Evolutionary conservation across 2,797 vertebrate species (phyloP), one percentile per base, ranked within the genome.

Genomic region (Notolabrus celidotus): DNA sequence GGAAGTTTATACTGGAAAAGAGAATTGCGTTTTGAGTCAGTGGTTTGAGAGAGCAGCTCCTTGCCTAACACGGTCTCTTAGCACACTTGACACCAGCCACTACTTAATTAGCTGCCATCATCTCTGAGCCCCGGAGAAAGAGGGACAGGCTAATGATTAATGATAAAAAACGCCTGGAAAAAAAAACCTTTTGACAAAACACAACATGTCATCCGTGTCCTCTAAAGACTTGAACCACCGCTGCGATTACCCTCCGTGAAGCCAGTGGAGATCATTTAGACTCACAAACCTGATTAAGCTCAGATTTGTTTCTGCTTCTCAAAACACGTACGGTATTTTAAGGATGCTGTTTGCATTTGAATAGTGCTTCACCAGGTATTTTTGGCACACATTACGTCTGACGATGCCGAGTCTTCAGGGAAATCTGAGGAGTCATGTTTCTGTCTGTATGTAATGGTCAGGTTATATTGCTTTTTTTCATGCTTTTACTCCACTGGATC

Each of bases 81-180:
- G 84, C 83, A 86, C 89, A 84, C 84, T 80, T 91, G 91, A 93
- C 88, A 92, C 83, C 83, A 88, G 85, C 83, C 87, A 86, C 79
- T 93, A 74, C 89, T 92, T 94, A 94, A 95, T 94, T 93, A 94
- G 90, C 88, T 83, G 77, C 85, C 92, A 87, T 92, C 90, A 92
- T 87, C 77, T 79, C 63, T 65, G 75, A 85, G 86, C 87, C 82
- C 84, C 62, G 78, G 80, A 90, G 89, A 89, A 87, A 88, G 85
- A 84, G 71, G 67, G 82, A 90, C 85, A 82, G 86, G 77, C 79
- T 91, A 91, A 93, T 93, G 90, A 93, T 93, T 92, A 91, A 92
- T 93, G 90, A 92, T 92, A 75, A 90, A 27, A 91, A 91, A 89
- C 83, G 84, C 81, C 78, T 62, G 74, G 65, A 50, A 50, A 50